phyloP scores from a whole-genome alignment of 2,797 vertebrate genomes.

The Sibirionetta formosa region DNA sequence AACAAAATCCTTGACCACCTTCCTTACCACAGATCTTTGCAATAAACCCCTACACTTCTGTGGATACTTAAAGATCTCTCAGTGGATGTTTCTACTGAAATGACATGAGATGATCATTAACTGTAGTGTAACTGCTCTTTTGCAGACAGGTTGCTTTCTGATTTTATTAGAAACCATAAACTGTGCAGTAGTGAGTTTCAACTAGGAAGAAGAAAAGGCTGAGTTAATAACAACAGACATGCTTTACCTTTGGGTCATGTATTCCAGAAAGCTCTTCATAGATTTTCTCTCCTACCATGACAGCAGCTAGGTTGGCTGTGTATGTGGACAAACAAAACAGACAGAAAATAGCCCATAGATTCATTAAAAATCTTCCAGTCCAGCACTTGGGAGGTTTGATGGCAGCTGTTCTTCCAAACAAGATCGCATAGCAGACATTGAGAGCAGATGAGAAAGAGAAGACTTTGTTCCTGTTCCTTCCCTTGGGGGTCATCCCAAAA shows the following conservation, averaged over 20 bases:
- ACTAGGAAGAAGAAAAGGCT: background rate
- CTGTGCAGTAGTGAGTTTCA: background rate
- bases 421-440: conserved; percentile 96
- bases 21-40: background rate
- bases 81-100: background rate
- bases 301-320: conserved; percentile 96
- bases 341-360: conserved; percentile 99
- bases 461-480: conserved; percentile 93
- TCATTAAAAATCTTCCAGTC: conserved; percentile 98
- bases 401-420: conserved; percentile 95
- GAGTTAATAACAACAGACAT: conserved; percentile 1
- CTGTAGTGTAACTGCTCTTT: background rate
- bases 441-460: conserved; percentile 98
- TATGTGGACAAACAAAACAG: conserved; percentile 98
- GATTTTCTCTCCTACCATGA: conserved; percentile 99
- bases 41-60: rapidly evolving
- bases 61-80: background rate
- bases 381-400: conserved; percentile 98
- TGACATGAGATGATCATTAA: background rate
- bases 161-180: background rate
- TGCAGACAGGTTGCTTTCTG: background rate
- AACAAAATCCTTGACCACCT: background rate
- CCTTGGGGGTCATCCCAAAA: conserved; percentile 96
- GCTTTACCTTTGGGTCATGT: conserved; percentile 96
- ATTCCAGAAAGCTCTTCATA: conserved; percentile 98